A percentile compares a stretch with the other conserved stretches of the same genome.
Conservation (phyloP, 2,888 invertebrate species). For the Drosophila antonietae region DNA sequence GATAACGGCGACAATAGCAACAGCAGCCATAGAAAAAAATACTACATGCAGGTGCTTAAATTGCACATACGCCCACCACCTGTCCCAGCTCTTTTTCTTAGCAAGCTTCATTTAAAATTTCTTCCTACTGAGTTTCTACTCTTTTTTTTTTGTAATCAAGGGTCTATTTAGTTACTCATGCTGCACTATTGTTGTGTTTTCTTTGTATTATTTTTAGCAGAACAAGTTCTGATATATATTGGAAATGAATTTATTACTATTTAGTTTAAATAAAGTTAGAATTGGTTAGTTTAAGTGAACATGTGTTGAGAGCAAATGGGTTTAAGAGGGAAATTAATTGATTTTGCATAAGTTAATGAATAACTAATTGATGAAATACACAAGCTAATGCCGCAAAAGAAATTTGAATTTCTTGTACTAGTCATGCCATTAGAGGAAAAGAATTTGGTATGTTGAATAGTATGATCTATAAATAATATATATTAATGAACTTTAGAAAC, state of each 20-base stretch:
- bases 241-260: background rate
- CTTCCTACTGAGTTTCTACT: conserved; percentile 22
- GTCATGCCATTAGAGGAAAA: too few relatives aligned
- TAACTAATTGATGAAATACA: too few relatives aligned
- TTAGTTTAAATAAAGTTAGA: background rate
- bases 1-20: conserved; percentile 25
- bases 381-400: too few relatives aligned
- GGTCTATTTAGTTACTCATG: conserved; percentile 6
- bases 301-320: too few relatives aligned
- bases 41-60: conserved; percentile 27
- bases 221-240: background rate
- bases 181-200: background rate
- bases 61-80: conserved; percentile 66
- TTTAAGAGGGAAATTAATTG: too few relatives aligned
- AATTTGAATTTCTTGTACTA: too few relatives aligned
- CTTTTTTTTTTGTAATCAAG: background rate
- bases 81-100: conserved; percentile 12
- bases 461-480: background rate
- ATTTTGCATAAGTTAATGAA: too few relatives aligned
- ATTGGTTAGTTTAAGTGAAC: background rate
- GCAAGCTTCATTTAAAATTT: conserved; percentile 15
- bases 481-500: background rate
- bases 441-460: too few relatives aligned
- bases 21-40: conserved; percentile 4
- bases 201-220: background rate